Conservation (phyloP, 2,113 vertebrate species). For the Oreochromis tanganicae region DNA sequence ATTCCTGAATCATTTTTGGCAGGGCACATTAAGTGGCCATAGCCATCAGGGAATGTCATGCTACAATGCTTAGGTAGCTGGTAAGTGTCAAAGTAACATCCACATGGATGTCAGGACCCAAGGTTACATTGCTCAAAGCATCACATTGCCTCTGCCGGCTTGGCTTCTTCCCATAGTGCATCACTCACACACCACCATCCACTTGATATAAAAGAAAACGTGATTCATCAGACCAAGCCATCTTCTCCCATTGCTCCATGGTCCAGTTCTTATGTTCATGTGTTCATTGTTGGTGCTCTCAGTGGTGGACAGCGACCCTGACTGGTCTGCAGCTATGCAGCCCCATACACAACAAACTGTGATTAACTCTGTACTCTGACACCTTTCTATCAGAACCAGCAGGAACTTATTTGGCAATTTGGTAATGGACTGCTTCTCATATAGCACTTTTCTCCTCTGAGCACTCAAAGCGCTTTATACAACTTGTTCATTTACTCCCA, state of each 20-base stretch:
- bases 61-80: neutral
- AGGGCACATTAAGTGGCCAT: accelerated
- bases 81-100: neutral
- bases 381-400: neutral
- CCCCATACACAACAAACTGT: neutral
- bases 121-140: neutral
- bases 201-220: neutral
- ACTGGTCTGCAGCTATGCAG: neutral
- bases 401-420: neutral
- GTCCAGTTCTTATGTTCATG: neutral
- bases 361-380: neutral
- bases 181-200: neutral
- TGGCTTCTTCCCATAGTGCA: neutral
- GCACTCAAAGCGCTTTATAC: too few species aligned
- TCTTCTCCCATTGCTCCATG: neutral
- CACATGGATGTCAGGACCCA: neutral
- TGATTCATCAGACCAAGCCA: neutral
- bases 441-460: neutral
- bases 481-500: too few species aligned
- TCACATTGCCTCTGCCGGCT: neutral
- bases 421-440: neutral
- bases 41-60: neutral
- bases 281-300: neutral
- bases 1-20: neutral
- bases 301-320: neutral